phyloP scores from a whole-genome alignment of 2,113 vertebrate genomes.

The Scopus umbretta region DNA sequence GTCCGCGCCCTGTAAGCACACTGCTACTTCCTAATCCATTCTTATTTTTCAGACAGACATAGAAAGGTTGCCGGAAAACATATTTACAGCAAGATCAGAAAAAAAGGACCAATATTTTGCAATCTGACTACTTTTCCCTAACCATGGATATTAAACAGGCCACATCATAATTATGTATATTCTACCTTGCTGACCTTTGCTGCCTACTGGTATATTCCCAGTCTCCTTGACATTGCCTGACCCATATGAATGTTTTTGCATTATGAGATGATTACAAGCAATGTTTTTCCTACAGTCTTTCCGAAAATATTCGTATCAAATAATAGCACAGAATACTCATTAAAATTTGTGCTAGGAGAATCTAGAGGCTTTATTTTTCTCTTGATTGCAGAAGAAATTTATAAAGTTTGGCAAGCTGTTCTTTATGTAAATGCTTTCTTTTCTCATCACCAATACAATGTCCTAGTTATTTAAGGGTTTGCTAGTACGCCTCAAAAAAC shows the following conservation, averaged over 20 bases:
- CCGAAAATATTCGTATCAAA: not conserved
- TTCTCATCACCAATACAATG: not conserved
- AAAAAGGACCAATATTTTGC: not conserved
- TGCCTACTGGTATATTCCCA: not conserved
- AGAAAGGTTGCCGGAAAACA: not conserved
- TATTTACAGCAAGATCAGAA: not conserved
- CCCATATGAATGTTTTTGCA: not conserved
- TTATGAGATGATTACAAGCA: not conserved
- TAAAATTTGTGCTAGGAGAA: not conserved
- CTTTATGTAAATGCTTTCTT: not conserved
- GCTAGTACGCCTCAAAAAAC: fast-evolving
- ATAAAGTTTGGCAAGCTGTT: not conserved
- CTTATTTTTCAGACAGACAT: not conserved
- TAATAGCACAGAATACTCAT: not conserved
- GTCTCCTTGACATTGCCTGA: not conserved
- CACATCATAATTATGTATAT: not conserved
- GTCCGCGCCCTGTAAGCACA: not conserved
- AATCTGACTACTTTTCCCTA: not conserved
- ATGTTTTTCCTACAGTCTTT: not conserved
- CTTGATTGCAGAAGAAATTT: not conserved
- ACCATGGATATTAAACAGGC: not conserved
- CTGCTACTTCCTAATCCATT: not conserved
- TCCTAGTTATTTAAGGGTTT: not conserved
- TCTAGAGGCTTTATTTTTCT: not conserved
- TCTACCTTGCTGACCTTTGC: not conserved